These are phyloP conservation scores for Halictus quadricinctus DNA, from an alignment of 2,888 invertebrate species.

Conservation along the genomic window DNA sequence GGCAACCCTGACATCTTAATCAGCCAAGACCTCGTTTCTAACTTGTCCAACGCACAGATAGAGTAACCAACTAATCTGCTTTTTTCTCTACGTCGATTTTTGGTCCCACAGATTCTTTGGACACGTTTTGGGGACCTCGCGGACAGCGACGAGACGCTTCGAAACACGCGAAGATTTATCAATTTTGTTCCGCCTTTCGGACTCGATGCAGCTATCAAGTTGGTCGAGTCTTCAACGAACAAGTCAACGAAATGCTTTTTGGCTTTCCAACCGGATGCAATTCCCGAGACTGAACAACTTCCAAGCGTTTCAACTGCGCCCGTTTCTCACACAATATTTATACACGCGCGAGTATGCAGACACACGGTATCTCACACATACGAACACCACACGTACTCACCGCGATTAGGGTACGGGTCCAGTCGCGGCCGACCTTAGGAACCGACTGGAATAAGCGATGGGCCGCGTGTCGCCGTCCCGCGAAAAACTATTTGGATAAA, in stretches of 20 bases:
- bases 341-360: constrained; percentile 10
- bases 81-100: not conserved
- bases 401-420: constrained; percentile 17
- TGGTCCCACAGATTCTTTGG: not conserved
- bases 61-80: not conserved
- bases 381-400: not conserved
- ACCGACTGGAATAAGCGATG: constrained; percentile 74
- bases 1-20: not conserved
- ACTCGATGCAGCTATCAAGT: not conserved
- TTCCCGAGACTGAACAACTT: not conserved
- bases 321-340: constrained; percentile 25
- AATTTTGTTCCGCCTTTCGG: not conserved
- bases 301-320: constrained; percentile 8
- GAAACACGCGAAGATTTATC: too few species aligned
- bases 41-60: not conserved
- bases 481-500: constrained; percentile 60
- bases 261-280: not conserved
- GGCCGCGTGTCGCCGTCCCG: constrained; percentile 39
- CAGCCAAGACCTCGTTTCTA: not conserved
- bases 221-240: not conserved
- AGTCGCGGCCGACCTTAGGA: constrained; percentile 73
- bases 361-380: not conserved
- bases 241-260: not conserved
- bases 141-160: not conserved
- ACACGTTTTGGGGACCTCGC: not conserved